Percentiles rank a stretch among this genome's conserved stretches.
phyloP scores from a whole-genome alignment of 30 jellyfish, hydroid and myxozoan genomes.

The Turritopsis rubra region DNA sequence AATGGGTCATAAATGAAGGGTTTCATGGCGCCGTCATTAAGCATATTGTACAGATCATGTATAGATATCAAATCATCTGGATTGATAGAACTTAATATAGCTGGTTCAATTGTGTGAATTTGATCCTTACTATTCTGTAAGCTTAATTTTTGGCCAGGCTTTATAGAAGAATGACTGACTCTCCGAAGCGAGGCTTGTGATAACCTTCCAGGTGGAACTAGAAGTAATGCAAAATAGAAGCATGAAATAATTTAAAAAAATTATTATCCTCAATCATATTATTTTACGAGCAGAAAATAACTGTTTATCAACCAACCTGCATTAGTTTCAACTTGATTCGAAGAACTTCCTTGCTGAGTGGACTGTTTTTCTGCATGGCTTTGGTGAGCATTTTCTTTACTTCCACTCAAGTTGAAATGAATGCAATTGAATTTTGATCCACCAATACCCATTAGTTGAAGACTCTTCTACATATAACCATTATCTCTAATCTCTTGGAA shows the following conservation, averaged over 20 bases:
- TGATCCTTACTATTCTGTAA: not conserved
- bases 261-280: too few relatives aligned
- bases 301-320: not conserved
- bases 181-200: conserved; percentile 4
- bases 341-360: not conserved
- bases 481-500: too few relatives aligned
- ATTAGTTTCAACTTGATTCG: not conserved
- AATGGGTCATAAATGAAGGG: conserved; percentile 63
- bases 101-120: not conserved
- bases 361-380: not conserved
- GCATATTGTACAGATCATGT: conserved; percentile 53
- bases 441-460: not conserved
- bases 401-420: not conserved
- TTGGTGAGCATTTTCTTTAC: not conserved
- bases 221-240: not conserved
- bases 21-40: conserved; percentile 66
- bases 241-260: not conserved
- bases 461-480: not conserved
- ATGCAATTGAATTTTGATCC: not conserved
- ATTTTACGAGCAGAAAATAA: too few relatives aligned
- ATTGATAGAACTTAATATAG: not conserved
- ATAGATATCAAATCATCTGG: conserved; percentile 49
- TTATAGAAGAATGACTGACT: conserved; percentile 7
- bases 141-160: conserved; percentile 6
- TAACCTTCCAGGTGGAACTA: not conserved